These are phyloP conservation scores for Tragelaphus imberbis DNA, from an alignment of 2,113 vertebrate species.

Conservation along the genomic window DNA sequence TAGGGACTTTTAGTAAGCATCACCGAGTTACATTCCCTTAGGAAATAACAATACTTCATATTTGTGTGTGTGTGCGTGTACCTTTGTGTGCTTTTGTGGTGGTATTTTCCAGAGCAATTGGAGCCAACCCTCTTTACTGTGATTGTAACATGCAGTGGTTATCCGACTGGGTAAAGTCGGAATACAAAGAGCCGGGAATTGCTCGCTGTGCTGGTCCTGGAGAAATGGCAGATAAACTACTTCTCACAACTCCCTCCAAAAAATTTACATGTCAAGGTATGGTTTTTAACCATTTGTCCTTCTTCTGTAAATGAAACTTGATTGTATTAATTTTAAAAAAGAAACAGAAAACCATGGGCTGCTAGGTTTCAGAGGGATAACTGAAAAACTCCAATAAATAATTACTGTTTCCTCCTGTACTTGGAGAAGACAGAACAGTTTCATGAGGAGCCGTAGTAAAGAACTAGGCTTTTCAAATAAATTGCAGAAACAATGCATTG, in stretches of 20 bases:
- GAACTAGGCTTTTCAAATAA: not conserved
- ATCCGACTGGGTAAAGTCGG: slow-evolving; percentile 98
- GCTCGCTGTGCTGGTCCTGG: slow-evolving; percentile 94
- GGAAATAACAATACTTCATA: slow-evolving; percentile 1
- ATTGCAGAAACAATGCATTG: not conserved
- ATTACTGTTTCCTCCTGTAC: not conserved
- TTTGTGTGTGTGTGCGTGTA: slow-evolving; percentile 4
- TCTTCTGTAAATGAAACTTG: not conserved
- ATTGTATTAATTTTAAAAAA: not conserved
- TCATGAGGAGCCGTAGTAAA: not conserved
- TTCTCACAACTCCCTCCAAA: slow-evolving; percentile 98
- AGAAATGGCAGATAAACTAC: slow-evolving; percentile 97
- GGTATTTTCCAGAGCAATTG: slow-evolving; percentile 88
- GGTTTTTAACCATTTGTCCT: not conserved
- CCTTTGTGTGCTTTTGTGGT: slow-evolving; percentile 41
- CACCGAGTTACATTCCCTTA: slow-evolving; percentile 18
- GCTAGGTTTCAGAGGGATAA: not conserved
- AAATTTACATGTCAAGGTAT: slow-evolving; percentile 98
- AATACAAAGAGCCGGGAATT: slow-evolving; percentile 98
- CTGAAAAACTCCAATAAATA: not conserved
- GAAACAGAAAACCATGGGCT: not conserved
- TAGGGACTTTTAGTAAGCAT: not conserved
- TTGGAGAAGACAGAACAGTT: not conserved
- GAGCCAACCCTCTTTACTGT: slow-evolving; percentile 96
- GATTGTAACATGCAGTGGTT: slow-evolving; percentile 99